phyloP scores from a whole-genome alignment of 2,113 vertebrate species.

The Ivindomyrus marchei region DNA sequence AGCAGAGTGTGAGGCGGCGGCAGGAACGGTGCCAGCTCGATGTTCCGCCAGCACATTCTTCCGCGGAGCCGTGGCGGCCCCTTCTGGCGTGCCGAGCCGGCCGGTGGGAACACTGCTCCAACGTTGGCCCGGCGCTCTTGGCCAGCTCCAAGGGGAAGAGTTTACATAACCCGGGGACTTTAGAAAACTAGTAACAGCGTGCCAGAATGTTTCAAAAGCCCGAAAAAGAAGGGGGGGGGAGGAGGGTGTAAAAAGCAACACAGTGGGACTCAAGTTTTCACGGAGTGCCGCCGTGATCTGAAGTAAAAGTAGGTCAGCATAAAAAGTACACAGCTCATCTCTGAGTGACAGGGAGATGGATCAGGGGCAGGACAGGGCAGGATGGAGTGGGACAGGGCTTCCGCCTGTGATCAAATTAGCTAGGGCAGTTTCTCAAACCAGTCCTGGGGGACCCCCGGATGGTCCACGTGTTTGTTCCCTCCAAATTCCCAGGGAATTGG shows the following conservation, averaged over 20 bases:
- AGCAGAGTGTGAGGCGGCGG: slow-evolving; percentile 31
- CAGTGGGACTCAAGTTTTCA: slow-evolving; percentile 6
- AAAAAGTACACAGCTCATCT: neutral
- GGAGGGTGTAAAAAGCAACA: slow-evolving; percentile 10
- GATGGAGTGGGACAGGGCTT: neutral
- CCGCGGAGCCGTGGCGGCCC: slow-evolving; percentile 32
- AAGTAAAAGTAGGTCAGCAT: slow-evolving; percentile 34
- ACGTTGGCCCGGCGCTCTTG: slow-evolving; percentile 17
- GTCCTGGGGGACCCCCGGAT: neutral
- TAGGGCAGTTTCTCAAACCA: neutral
- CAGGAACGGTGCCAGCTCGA: slow-evolving; percentile 49
- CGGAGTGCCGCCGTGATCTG: neutral
- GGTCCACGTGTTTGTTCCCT: neutral
- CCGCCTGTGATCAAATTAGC: neutral
- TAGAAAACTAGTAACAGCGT: slow-evolving; percentile 26
- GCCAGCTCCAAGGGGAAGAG: slow-evolving; percentile 2
- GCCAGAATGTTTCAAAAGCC: slow-evolving; percentile 23
- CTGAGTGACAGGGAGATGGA: neutral
- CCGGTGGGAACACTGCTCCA: slow-evolving; percentile 28
- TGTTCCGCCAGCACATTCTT: slow-evolving; percentile 62
- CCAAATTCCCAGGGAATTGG: no score
- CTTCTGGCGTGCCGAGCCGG: slow-evolving; percentile 29
- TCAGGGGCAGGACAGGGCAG: neutral
- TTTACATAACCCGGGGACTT: slow-evolving; percentile 28
- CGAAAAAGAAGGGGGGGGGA: neutral